Percentiles rank a stretch among this genome's conserved stretches.
Conservation (phyloP, 1,140 invertebrate species). For the Druon quercuslanigerum region DNA sequence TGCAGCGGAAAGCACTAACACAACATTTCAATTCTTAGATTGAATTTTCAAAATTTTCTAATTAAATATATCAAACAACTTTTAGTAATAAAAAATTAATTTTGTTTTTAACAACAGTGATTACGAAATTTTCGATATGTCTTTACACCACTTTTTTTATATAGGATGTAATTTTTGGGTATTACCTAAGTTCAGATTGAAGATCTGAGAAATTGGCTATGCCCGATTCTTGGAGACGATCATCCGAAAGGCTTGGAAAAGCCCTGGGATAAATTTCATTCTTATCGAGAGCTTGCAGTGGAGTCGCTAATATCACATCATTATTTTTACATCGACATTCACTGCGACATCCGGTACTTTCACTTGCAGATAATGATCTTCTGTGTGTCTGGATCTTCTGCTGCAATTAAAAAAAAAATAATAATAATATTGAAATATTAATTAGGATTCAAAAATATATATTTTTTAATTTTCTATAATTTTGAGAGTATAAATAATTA, state of each 20-base stretch:
- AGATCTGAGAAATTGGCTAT: slow-evolving; percentile 56
- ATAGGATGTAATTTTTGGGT: slow-evolving; percentile 27
- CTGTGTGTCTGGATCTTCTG: slow-evolving; percentile 48
- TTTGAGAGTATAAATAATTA: too few species aligned
- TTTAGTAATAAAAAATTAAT: too few species aligned
- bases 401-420: slow-evolving; percentile 37
- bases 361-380: slow-evolving; percentile 62
- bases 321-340: slow-evolving; percentile 37
- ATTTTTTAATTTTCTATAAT: too few species aligned
- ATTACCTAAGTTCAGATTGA: slow-evolving; percentile 54
- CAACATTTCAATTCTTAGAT: too few species aligned
- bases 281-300: slow-evolving; percentile 33
- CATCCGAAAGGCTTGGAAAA: slow-evolving; percentile 66
- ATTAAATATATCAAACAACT: too few species aligned
- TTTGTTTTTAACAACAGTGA: too few species aligned
- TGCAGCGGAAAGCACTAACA: too few species aligned
- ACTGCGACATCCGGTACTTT: slow-evolving; percentile 34
- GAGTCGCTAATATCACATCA: slow-evolving; percentile 20
- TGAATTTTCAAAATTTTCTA: too few species aligned
- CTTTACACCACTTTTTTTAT: too few species aligned
- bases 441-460: slow-evolving; percentile 18
- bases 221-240: slow-evolving; percentile 57
- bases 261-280: slow-evolving; percentile 44
- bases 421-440: not conserved
- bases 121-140: too few species aligned